Evolutionary conservation across 2,888 invertebrate genomes (phyloP).

Genomic region (Caradrina kadenii): DNA sequence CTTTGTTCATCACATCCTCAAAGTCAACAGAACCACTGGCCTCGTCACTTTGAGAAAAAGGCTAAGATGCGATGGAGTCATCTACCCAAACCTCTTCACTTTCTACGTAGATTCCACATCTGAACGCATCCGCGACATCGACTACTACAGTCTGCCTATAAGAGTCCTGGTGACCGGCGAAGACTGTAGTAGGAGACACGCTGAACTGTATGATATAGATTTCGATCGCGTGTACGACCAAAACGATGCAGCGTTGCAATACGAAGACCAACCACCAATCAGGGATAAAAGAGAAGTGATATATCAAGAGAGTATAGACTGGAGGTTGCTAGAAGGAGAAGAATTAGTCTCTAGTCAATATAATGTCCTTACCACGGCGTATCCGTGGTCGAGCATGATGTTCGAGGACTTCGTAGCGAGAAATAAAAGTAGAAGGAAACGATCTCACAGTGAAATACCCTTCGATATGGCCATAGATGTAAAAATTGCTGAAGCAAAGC

Average conservation of each 20-base stretch:
- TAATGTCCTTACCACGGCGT: constrained; percentile 86
- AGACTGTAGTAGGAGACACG: constrained; percentile 92
- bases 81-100: constrained; percentile 96
- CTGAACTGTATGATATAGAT: constrained; percentile 91
- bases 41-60: constrained; percentile 93
- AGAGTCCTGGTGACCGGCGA: constrained; percentile 94
- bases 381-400: constrained; percentile 89
- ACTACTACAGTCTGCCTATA: constrained; percentile 95
- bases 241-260: constrained; percentile 84
- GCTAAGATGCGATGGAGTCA: constrained; percentile 94
- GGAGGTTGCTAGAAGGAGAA: constrained; percentile 86
- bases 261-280: constrained; percentile 81
- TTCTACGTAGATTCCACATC: constrained; percentile 96
- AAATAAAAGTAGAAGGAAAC: constrained; percentile 88
- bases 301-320: constrained; percentile 82
- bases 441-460: constrained; percentile 83
- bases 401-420: constrained; percentile 88
- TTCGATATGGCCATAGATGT: constrained; percentile 92
- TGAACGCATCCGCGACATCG: constrained; percentile 94
- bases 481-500: constrained; percentile 94
- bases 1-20: constrained; percentile 94
- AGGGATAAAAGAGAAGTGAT: constrained; percentile 83
- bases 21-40: constrained; percentile 94
- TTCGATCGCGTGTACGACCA: constrained; percentile 90
- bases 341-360: constrained; percentile 87